Base-by-base conservation (phyloP, 2,797 vertebrate species). In the Pipistrellus pipistrellus region DNA sequence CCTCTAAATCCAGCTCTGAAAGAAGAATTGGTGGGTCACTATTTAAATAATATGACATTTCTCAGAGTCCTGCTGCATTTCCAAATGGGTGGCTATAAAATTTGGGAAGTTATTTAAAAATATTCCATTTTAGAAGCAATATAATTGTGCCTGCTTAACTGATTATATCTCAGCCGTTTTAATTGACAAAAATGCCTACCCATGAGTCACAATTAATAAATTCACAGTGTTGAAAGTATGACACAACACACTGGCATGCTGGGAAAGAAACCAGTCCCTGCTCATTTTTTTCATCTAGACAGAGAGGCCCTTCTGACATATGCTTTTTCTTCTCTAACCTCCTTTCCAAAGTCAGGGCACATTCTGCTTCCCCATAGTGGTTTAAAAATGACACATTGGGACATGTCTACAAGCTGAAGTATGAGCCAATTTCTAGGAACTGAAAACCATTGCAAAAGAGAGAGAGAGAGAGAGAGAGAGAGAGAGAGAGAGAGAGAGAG, bases 401-500 rank as follows among this genome's bases (percentile, higher is more conserved):
- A 98, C 68, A 97, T 98, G 98, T 98, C 98, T 97, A 98, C 92
- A 97, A 97, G 97, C 98, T 98, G 98, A 99, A 98, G 98, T 98
- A 98, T 98, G 98, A 99, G 98, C 98, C 98, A 98, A 98, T 99
- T 99, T 99, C 98, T 98, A 98, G 96, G 97, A 98, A 98, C 97
- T 98, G 97, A 91, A 96, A 96, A 93, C 27, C 3, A 17, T 8
- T 95, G 96, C 97, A 96, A 38, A 38, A 38, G 81, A 80, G 57
- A 62, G 13, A 30, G 12, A 59, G 57, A 59, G 23, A n/a, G 53
- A 55, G 53, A 62, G 59, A 55, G 15, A 59, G 30, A 51, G 20
- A 44, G 15, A 96, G 38, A 27, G 53, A 51, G 32, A 38, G 3
- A 59, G 30, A 32, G 83, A 97, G 97, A 97, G 96, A 97, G 97